Conservation (phyloP, 53 echinoderm and acorn worm genomes). For the Patiria pectinifera region DNA sequence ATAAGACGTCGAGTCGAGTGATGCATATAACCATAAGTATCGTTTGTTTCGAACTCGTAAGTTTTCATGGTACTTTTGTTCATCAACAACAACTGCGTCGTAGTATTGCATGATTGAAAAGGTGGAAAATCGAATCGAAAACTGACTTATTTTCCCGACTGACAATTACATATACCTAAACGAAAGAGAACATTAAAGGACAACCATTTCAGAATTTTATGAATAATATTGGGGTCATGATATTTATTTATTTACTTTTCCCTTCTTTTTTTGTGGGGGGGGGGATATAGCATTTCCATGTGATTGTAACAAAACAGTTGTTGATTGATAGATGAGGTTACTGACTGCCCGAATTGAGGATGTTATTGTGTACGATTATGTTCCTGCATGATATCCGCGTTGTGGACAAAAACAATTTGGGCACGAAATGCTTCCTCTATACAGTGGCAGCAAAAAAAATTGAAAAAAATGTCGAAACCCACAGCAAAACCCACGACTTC, state of each 20-base stretch:
- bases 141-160: too few relatives aligned
- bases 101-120: not conserved
- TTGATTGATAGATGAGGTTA: not conserved
- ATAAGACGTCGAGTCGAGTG: not conserved
- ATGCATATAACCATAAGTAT: not conserved
- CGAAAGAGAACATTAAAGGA: not conserved
- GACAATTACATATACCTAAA: not conserved
- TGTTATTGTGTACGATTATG: slow-evolving; percentile 15
- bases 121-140: not conserved
- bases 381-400: slow-evolving; percentile 28
- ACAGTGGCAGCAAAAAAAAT: not conserved
- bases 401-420: not conserved
- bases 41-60: too few relatives aligned
- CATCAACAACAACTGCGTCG: not conserved
- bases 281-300: not conserved
- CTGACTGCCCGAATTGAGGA: not conserved
- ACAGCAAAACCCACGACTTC: slow-evolving; percentile 28
- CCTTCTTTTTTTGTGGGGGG: not conserved
- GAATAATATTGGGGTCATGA: not conserved
- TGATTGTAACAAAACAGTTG: not conserved
- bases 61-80: not conserved
- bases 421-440: not conserved
- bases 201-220: not conserved
- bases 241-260: not conserved
- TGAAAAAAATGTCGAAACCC: not conserved